Evolutionary conservation across 2,888 invertebrate genomes (phyloP).

Genomic region (Nomada fabriciana): DNA sequence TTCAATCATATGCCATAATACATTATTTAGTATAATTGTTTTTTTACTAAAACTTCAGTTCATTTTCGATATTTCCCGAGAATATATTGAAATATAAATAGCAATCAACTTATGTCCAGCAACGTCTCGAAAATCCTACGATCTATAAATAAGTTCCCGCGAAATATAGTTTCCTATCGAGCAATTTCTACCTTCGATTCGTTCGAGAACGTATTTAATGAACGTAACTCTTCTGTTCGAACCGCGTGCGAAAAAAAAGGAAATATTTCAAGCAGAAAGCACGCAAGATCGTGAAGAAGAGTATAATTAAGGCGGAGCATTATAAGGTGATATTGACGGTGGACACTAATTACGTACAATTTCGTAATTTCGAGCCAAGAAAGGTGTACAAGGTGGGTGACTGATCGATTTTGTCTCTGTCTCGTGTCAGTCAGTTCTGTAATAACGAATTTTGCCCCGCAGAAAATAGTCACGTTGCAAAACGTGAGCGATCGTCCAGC

Average conservation of each 20-base stretch:
- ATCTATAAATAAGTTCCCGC: too few relatives aligned
- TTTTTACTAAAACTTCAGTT: too few relatives aligned
- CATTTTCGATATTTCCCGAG: too few relatives aligned
- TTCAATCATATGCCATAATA: too few relatives aligned
- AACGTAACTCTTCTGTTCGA: neutral
- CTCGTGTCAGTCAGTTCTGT: neutral
- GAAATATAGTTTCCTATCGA: too few relatives aligned
- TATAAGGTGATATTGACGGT: conserved; percentile 73
- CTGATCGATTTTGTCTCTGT: neutral
- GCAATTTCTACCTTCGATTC: too few relatives aligned
- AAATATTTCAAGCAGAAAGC: neutral
- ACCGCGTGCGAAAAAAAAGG: neutral
- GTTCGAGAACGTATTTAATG: too few relatives aligned
- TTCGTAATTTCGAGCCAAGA: conserved; percentile 81
- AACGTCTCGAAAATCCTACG: too few relatives aligned
- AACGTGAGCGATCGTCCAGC: conserved; percentile 68
- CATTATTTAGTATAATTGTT: too few relatives aligned
- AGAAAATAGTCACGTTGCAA: conserved; percentile 66
- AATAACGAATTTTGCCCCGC: neutral
- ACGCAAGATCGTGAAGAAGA: conserved; percentile 9
- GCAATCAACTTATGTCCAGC: too few relatives aligned
- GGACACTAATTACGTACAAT: conserved; percentile 77
- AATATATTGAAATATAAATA: too few relatives aligned
- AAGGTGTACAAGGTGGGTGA: conserved; percentile 79
- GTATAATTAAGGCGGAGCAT: conserved; percentile 59